Conservation (phyloP, 2,113 vertebrate species). For the Suricata suricatta region DNA sequence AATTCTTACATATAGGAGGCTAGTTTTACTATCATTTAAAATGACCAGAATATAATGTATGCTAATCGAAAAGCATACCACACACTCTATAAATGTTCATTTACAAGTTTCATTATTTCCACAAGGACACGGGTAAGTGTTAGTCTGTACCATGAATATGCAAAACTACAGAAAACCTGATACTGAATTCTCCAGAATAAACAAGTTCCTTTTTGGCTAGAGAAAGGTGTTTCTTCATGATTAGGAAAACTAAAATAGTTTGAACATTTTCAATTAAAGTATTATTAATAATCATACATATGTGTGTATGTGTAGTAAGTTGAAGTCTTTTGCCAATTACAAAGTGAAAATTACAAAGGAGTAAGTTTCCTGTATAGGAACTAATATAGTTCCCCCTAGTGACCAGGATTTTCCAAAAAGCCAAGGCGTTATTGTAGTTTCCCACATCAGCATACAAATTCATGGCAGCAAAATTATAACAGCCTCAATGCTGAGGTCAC, state of each 20-base stretch:
- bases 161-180: conserved; percentile 1
- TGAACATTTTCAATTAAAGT: conserved; percentile 33
- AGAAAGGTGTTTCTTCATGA: conserved; percentile 44
- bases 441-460: neutral
- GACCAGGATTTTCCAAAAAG: conserved; percentile 14
- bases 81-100: conserved; percentile 37
- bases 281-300: neutral
- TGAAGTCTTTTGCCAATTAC: conserved; percentile 1
- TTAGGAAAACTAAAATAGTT: conserved; percentile 41
- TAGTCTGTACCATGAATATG: neutral
- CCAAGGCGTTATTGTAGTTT: neutral
- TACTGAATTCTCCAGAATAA: neutral
- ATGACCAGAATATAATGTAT: conserved; percentile 16
- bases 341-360: neutral
- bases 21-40: conserved; percentile 46
- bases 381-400: neutral
- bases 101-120: conserved; percentile 51
- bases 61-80: neutral
- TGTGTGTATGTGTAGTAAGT: neutral
- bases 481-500: neutral
- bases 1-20: conserved; percentile 31
- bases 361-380: neutral
- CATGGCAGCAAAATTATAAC: neutral
- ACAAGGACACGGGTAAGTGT: neutral
- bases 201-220: conserved; percentile 10